Conservation (phyloP, 2,113 vertebrate species). For the Menidia beryllina region DNA sequence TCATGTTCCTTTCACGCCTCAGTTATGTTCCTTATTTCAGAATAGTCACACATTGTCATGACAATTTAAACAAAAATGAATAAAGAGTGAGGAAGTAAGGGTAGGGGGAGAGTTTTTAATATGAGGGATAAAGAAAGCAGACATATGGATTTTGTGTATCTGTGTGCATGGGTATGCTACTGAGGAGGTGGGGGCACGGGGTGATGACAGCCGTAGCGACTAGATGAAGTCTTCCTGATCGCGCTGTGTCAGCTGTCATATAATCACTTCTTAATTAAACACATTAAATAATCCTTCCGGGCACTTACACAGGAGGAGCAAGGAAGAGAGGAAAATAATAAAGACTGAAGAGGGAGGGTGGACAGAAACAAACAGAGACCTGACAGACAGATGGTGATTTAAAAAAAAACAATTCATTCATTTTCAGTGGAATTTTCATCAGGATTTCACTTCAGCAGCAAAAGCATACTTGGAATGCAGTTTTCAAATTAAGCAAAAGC, state of each 20-base stretch:
- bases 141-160: slow-evolving; percentile 8
- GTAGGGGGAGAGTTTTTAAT: slow-evolving; percentile 15
- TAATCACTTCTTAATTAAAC: slow-evolving; percentile 77
- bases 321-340: neutral
- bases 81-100: neutral
- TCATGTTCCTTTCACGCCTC: too few relatives aligned
- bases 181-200: neutral
- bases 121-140: too few relatives aligned
- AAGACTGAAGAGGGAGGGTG: neutral
- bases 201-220: slow-evolving; percentile 29
- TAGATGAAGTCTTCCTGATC: slow-evolving; percentile 54
- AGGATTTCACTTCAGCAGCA: neutral
- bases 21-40: neutral
- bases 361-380: neutral
- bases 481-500: neutral
- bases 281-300: slow-evolving; percentile 67
- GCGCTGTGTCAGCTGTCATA: slow-evolving; percentile 58
- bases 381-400: neutral
- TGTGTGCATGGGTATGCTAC: neutral
- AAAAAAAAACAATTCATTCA: too few relatives aligned
- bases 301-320: slow-evolving; percentile 22
- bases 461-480: neutral
- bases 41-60: neutral
- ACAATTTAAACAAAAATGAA: slow-evolving; percentile 2
- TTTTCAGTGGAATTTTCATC: neutral